Evolutionary conservation across 1,140 invertebrate species (phyloP).

Genomic region (Sminthurinus signatus): DNA sequence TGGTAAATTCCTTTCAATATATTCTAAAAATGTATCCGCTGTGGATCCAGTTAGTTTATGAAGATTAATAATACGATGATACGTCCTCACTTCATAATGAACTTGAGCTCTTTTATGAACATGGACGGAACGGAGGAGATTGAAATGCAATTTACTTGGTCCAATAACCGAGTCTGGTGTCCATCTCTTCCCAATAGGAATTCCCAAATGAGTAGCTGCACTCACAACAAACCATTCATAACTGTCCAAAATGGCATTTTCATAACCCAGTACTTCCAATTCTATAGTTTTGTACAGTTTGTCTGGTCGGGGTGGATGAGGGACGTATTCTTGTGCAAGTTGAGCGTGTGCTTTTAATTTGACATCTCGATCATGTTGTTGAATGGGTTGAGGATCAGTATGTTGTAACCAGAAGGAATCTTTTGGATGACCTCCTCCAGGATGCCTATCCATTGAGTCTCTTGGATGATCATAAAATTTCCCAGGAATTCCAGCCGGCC

Average conservation of each 20-base stretch:
- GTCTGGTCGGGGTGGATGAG: constrained; percentile 49
- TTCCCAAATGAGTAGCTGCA: constrained; percentile 68
- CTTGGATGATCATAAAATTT: too few species aligned
- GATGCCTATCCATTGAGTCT: too few species aligned
- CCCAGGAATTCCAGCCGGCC: too few species aligned
- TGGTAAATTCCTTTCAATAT: constrained; percentile 92
- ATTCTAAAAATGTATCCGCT: constrained; percentile 91
- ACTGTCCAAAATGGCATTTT: constrained; percentile 77
- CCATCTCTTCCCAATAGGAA: constrained; percentile 67
- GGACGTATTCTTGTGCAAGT: neutral
- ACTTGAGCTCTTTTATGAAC: constrained; percentile 91
- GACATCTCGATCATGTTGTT: neutral
- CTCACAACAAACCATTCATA: constrained; percentile 75
- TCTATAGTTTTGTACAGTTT: constrained; percentile 76
- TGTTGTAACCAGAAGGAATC: neutral
- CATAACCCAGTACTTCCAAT: constrained; percentile 78
- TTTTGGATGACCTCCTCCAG: neutral
- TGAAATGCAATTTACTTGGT: constrained; percentile 65
- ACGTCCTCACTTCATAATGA: constrained; percentile 93
- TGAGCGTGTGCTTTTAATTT: neutral
- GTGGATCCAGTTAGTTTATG: constrained; percentile 86
- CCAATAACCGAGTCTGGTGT: constrained; percentile 62
- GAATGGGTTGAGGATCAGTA: neutral
- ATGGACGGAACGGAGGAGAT: constrained; percentile 78
- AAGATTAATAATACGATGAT: constrained; percentile 78